Evolutionary conservation across 1,140 invertebrate genomes (phyloP).

Genomic region (Penaeus chinensis): DNA sequence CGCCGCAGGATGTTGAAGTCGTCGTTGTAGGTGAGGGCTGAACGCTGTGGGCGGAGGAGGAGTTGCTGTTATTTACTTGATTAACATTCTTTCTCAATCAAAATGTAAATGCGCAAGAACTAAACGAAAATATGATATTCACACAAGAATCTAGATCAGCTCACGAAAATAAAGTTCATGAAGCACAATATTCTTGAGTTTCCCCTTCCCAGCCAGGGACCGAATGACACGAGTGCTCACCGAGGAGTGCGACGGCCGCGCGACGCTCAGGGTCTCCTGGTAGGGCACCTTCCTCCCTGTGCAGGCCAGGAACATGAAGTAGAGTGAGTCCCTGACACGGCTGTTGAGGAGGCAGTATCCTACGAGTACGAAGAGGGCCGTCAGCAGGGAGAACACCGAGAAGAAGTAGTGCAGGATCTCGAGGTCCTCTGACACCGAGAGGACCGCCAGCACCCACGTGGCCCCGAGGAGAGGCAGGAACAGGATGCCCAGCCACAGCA

Average conservation of each 20-base stretch:
- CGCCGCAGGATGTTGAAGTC: slow-evolving; percentile 75
- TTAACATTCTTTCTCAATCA: too few species aligned
- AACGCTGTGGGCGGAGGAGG: slow-evolving; percentile 72
- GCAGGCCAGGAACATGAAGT: slow-evolving; percentile 75
- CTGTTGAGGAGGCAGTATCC: slow-evolving; percentile 87
- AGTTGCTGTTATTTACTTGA: neutral
- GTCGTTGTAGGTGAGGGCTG: slow-evolving; percentile 85
- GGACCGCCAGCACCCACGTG: slow-evolving; percentile 83
- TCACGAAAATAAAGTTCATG: neutral
- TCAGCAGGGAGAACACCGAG: slow-evolving; percentile 77
- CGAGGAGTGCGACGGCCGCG: slow-evolving; percentile 68
- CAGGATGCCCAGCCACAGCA: slow-evolving; percentile 85
- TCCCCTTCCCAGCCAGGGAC: slow-evolving; percentile 23
- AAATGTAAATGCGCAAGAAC: too few species aligned
- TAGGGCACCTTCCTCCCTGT: slow-evolving; percentile 85
- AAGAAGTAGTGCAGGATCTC: slow-evolving; percentile 79
- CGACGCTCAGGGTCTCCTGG: slow-evolving; percentile 69
- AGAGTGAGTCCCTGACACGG: slow-evolving; percentile 79
- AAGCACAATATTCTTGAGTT: slow-evolving; percentile 11
- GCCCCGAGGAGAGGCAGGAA: slow-evolving; percentile 81
- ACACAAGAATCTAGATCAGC: too few species aligned
- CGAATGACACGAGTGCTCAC: slow-evolving; percentile 63
- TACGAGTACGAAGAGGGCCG: slow-evolving; percentile 82
- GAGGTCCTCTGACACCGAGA: slow-evolving; percentile 83
- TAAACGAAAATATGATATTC: neutral